phyloP scores from a whole-genome alignment of 2,797 vertebrate genomes.

The Cryptoprocta ferox region DNA sequence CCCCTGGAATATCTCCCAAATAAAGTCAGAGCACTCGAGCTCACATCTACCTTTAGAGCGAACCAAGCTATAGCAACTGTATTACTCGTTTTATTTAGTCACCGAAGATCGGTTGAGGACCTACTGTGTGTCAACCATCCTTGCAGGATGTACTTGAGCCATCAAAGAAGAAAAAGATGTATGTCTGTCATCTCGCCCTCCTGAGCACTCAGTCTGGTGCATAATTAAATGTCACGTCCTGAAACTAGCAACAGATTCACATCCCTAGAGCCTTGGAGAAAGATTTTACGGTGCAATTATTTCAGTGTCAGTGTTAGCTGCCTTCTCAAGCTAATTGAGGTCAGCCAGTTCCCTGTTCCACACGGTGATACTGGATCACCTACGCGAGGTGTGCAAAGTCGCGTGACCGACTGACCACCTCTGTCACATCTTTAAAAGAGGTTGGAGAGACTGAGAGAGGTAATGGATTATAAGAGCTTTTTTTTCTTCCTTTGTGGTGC shows the following conservation, averaged over 20 bases:
- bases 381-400: background rate
- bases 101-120: background rate
- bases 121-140: background rate
- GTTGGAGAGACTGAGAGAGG: background rate
- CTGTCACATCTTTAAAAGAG: background rate
- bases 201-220: background rate
- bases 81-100: no score
- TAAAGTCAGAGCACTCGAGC: background rate
- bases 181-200: no score
- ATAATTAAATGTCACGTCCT: background rate
- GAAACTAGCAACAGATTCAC: background rate
- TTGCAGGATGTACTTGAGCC: background rate
- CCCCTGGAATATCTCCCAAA: background rate
- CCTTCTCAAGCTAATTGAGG: background rate
- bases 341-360: background rate
- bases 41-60: background rate
- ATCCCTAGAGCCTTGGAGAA: background rate
- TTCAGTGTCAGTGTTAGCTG: background rate
- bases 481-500: background rate
- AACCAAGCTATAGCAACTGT: background rate
- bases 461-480: background rate
- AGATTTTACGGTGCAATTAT: background rate
- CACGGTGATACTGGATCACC: background rate
- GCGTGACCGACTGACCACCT: background rate
- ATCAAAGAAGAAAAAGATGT: background rate